Percentiles rank a stretch among this genome's conserved stretches.
phyloP scores from a whole-genome alignment of 2,113 vertebrate species.

The Amblyornis subalaris region DNA sequence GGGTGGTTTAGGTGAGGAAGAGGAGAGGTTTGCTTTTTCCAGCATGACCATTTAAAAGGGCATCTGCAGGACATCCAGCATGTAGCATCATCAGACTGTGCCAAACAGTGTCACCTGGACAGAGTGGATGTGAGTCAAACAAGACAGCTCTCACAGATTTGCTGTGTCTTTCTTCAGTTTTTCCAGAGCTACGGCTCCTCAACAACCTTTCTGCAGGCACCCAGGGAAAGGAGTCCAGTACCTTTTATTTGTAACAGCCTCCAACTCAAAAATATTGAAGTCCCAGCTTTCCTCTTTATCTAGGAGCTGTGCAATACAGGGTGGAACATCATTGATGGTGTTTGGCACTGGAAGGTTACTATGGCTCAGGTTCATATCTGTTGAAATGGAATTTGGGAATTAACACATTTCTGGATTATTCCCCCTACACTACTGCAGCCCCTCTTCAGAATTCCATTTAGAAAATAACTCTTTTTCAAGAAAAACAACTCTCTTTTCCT shows the following conservation, averaged over 20 bases:
- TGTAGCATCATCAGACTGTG: not conserved
- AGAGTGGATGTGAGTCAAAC: not conserved
- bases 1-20: not conserved
- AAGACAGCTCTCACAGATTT: not conserved
- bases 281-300: constrained; percentile 92
- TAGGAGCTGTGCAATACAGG: constrained; percentile 82
- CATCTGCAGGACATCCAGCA: not conserved
- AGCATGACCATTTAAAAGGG: not conserved
- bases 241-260: constrained; percentile 93
- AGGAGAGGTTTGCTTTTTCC: not conserved
- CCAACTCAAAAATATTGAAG: constrained; percentile 94
- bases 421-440: not conserved
- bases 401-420: not conserved
- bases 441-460: not conserved
- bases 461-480: not conserved
- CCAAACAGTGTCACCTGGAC: not conserved
- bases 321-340: constrained; percentile 85
- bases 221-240: constrained; percentile 17
- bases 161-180: not conserved
- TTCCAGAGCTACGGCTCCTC: not conserved
- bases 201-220: not conserved
- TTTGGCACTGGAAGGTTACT: constrained; percentile 81
- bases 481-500: not conserved
- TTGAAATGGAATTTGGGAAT: constrained; percentile 40
- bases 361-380: constrained; percentile 84